These are phyloP conservation scores for Propithecus perrieri DNA, from an alignment of 2,797 vertebrate genomes.

Conservation along the genomic window DNA sequence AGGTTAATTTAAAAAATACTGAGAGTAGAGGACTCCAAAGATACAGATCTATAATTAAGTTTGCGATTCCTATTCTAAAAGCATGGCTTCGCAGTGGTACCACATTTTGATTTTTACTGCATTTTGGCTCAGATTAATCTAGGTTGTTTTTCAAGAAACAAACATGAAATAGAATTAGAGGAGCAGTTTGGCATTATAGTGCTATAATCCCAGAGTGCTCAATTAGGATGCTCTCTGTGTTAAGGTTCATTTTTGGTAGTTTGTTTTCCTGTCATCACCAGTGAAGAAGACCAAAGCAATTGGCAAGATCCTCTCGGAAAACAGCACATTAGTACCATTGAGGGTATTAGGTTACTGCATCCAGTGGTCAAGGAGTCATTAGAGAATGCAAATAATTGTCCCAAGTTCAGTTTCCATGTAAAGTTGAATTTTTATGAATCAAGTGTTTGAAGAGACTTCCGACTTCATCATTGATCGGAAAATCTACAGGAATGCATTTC, in stretches of 20 bases:
- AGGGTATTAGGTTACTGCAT: neutral
- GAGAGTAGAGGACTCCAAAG: neutral
- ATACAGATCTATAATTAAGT: neutral
- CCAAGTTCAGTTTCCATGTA: neutral
- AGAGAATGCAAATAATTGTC: neutral
- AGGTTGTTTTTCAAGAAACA: neutral
- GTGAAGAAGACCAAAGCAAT: neutral
- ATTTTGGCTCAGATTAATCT: neutral
- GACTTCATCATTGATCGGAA: neutral
- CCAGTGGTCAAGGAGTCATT: neutral
- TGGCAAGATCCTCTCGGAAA: neutral
- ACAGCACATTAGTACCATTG: neutral
- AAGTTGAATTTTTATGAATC: neutral
- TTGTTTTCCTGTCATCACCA: neutral
- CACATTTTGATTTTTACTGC: neutral
- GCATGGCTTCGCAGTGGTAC: neutral
- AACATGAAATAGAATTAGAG: neutral
- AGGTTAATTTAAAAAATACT: neutral
- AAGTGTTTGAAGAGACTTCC: slow-evolving; percentile 7
- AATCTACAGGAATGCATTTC: neutral
- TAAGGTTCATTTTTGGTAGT: neutral
- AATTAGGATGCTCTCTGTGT: neutral
- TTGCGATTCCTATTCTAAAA: neutral
- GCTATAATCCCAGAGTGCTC: neutral
- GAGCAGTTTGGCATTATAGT: neutral